Evolutionary conservation across 2,888 invertebrate species (phyloP).

Genomic region (Epicampocera succincta): DNA sequence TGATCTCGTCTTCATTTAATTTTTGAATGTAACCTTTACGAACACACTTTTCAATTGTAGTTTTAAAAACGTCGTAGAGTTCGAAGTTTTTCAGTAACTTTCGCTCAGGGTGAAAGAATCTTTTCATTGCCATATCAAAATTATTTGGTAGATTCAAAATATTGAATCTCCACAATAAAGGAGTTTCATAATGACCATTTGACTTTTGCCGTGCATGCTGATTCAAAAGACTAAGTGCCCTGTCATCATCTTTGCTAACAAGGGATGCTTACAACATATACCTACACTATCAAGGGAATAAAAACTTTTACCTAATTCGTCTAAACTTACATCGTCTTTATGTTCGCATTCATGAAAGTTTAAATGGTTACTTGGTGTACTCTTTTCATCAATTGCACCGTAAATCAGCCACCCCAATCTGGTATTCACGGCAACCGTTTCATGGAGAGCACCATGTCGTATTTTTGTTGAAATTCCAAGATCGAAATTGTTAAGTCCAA

Average conservation of each 20-base stretch:
- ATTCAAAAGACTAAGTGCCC: not conserved
- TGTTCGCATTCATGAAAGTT: constrained; percentile 39
- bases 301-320: constrained; percentile 17
- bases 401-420: constrained; percentile 56
- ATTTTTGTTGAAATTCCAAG: no score
- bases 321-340: not conserved
- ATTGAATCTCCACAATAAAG: constrained; percentile 8
- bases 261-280: not conserved
- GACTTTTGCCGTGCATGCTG: not conserved
- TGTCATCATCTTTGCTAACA: not conserved
- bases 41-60: constrained; percentile 8
- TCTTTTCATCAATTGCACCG: not conserved
- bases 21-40: constrained; percentile 15
- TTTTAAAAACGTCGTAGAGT: constrained; percentile 15
- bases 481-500: no score
- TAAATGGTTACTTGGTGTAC: constrained; percentile 23
- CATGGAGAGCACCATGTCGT: no score
- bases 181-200: constrained; percentile 21
- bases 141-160: constrained; percentile 9
- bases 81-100: not conserved
- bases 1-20: not conserved
- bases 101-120: constrained; percentile 17
- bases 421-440: not conserved
- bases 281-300: constrained; percentile 25
- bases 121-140: constrained; percentile 38